These are phyloP conservation scores for Eupelmus urozonus DNA, from an alignment of 2,888 invertebrate species.

Conservation along the genomic window DNA sequence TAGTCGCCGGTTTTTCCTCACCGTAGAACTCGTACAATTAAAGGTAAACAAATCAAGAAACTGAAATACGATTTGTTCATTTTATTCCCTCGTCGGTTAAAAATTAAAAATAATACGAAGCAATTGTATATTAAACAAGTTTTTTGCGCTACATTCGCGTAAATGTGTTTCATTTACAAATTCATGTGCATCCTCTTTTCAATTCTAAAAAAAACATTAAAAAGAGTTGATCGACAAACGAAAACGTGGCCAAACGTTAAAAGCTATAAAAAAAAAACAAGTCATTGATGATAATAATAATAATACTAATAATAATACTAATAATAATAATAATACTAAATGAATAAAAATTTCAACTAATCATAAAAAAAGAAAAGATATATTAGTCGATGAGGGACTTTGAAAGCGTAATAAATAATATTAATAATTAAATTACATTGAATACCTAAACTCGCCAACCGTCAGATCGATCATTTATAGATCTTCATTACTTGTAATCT, in stretches of 20 bases:
- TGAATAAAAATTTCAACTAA: conserved; percentile 47
- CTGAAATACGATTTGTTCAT: conserved; percentile 12
- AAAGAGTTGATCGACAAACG: conserved; percentile 34
- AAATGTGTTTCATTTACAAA: conserved; percentile 15
- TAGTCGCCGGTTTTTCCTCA: background rate
- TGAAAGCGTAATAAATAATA: conserved; percentile 18
- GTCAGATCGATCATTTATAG: conserved; percentile 42
- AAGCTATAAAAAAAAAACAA: conserved; percentile 37
- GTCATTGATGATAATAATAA: background rate
- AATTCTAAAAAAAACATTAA: conserved; percentile 26
- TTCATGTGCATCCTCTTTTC: conserved; percentile 17
- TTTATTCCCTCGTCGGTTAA: conserved; percentile 30
- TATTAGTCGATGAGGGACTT: conserved; percentile 23
- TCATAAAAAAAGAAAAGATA: background rate
- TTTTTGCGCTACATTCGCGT: background rate
- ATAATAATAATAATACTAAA: conserved; percentile 50
- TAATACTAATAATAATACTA: conserved; percentile 48
- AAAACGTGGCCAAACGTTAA: conserved; percentile 54
- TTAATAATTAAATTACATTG: conserved; percentile 2
- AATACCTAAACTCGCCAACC: conserved; percentile 49
- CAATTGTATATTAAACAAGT: background rate
- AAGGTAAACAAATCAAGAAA: background rate
- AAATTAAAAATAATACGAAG: conserved; percentile 3
- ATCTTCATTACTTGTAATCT: conserved; percentile 41
- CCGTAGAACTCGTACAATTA: background rate